These are phyloP conservation scores for Trichechus manatus DNA, from an alignment of 2,113 vertebrate genomes.

Conservation along the genomic window DNA sequence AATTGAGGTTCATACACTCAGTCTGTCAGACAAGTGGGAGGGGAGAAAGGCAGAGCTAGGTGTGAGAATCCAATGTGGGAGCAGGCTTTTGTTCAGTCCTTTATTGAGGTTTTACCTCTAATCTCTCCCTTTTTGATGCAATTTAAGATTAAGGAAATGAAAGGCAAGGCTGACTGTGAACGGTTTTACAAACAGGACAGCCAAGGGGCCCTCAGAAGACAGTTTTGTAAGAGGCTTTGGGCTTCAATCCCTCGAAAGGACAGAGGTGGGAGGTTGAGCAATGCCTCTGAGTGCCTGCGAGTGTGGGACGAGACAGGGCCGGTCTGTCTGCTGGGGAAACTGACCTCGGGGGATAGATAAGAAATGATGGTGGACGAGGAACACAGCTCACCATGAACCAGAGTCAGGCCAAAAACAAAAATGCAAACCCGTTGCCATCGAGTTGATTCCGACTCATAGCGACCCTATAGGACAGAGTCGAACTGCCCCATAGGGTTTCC, in stretches of 20 bases:
- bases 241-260: constrained; percentile 52
- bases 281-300: neutral
- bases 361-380: neutral
- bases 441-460: no score
- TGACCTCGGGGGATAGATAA: neutral
- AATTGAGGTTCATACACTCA: constrained; percentile 79
- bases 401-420: neutral
- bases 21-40: constrained; percentile 85
- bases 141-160: constrained; percentile 92
- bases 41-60: constrained; percentile 81
- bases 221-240: constrained; percentile 83
- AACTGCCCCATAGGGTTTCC: no score
- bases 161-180: constrained; percentile 86
- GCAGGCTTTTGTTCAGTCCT: constrained; percentile 88
- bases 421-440: no score
- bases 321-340: neutral
- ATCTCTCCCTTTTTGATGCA: constrained; percentile 91
- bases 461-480: no score
- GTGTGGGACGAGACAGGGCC: neutral
- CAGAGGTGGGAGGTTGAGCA: neutral
- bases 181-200: constrained; percentile 87
- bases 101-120: constrained; percentile 91
- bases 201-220: constrained; percentile 80
- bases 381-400: neutral
- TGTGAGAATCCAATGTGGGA: constrained; percentile 86